Percentiles rank a stretch among this genome's conserved stretches.
Evolutionary conservation across 2,888 invertebrate genomes (phyloP).

Genomic region (Leucophora obtusa): DNA sequence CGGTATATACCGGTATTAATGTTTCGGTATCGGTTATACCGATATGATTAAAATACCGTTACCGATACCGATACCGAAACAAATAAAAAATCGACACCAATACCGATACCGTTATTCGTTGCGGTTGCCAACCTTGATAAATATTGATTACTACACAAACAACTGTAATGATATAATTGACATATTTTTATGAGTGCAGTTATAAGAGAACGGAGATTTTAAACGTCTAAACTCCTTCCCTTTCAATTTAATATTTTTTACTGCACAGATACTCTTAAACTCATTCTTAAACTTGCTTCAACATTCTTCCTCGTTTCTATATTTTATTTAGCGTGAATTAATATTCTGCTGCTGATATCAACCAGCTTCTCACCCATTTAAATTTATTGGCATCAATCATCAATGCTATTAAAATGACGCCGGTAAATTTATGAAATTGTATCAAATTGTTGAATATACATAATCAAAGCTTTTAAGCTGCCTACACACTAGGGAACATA

Average conservation of each 20-base stretch:
- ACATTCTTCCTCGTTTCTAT: not conserved
- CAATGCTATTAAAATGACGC: constrained; percentile 11
- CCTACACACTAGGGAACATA: no score
- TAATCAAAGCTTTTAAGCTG: constrained; percentile 7
- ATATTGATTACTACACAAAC: no score
- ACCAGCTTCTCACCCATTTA: not conserved
- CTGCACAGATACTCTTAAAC: not conserved
- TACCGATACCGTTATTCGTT: no score
- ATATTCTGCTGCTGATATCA: constrained; percentile 15
- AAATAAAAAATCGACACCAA: no score
- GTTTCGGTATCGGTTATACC: no score
- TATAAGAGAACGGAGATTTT: not conserved
- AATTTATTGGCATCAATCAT: not conserved
- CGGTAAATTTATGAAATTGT: constrained; percentile 21
- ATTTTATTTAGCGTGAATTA: constrained; percentile 2
- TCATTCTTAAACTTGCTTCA: not conserved
- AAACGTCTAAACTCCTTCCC: not conserved
- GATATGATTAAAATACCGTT: no score
- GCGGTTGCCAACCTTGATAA: no score
- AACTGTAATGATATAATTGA: no score
- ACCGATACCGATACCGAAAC: no score
- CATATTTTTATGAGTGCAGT: no score
- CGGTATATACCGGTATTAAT: no score
- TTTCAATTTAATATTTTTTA: not conserved
- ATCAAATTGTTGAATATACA: not conserved